These are phyloP conservation scores for Turritopsis rubra DNA, from an alignment of 30 jellyfish, hydroid and myxozoan species.

Conservation along the genomic window DNA sequence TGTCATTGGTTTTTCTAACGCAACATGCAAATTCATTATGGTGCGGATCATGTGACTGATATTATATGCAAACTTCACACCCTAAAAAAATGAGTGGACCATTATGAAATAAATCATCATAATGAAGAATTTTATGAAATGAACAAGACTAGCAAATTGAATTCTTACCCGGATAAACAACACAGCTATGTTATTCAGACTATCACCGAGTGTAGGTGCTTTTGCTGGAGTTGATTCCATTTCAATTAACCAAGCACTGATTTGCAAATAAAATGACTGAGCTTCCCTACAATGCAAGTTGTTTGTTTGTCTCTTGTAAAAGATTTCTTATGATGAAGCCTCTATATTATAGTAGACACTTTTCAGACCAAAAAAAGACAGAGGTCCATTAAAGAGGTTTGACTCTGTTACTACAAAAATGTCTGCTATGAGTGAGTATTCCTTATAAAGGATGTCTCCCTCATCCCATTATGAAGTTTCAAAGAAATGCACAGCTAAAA, in stretches of 20 bases:
- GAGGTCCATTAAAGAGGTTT: too few relatives aligned
- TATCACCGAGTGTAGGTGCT: conserved; percentile 39
- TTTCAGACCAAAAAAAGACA: too few relatives aligned
- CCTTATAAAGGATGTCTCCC: too few relatives aligned
- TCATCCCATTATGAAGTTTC: too few relatives aligned
- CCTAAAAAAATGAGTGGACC: conserved; percentile 46
- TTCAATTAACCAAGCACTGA: conserved; percentile 85
- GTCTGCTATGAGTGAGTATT: too few relatives aligned
- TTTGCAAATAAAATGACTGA: conserved; percentile 50
- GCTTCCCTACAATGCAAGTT: conserved; percentile 23
- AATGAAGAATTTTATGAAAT: too few relatives aligned
- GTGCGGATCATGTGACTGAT: conserved; percentile 87
- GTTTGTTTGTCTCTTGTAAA: neutral
- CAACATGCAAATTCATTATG: conserved; percentile 85
- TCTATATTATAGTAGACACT: too few relatives aligned
- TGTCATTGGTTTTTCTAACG: conserved; percentile 90
- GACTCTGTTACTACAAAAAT: too few relatives aligned
- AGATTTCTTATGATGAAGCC: too few relatives aligned
- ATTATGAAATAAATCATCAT: neutral
- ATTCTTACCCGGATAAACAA: conserved; percentile 71
- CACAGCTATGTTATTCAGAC: conserved; percentile 54
- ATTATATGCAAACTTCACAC: conserved; percentile 73
- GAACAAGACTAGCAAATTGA: too few relatives aligned
- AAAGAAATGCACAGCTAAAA: too few relatives aligned
- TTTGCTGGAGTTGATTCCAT: conserved; percentile 75